phyloP scores from a whole-genome alignment of 2,113 vertebrate genomes.

The Oncorhynchus kisutch region DNA sequence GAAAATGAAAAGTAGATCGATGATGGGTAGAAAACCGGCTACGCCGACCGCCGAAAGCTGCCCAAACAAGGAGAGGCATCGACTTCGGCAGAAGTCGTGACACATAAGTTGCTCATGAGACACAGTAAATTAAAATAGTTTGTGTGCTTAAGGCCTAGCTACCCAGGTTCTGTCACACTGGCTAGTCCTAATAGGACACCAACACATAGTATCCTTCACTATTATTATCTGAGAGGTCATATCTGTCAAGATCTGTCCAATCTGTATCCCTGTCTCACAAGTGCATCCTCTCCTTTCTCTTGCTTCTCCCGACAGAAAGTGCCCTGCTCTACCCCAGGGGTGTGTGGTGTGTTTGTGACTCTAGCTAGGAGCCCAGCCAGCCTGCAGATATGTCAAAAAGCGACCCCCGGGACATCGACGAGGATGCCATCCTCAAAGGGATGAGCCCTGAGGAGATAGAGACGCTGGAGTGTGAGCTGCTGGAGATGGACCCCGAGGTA shows the following conservation, averaged over 20 bases:
- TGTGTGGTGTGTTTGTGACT: slow-evolving; percentile 51
- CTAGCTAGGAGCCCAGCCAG: slow-evolving; percentile 40
- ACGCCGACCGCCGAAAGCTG: too few species aligned
- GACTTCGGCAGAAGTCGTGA: too few species aligned
- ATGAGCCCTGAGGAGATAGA: slow-evolving; percentile 86
- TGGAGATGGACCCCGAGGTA: slow-evolving; percentile 97
- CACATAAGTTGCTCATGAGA: too few species aligned
- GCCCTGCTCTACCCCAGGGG: slow-evolving; percentile 40
- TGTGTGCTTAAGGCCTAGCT: too few species aligned
- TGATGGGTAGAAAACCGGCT: too few species aligned
- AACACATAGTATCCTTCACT: too few species aligned
- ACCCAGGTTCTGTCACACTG: too few species aligned
- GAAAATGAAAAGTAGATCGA: too few species aligned
- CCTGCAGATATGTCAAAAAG: slow-evolving; percentile 65
- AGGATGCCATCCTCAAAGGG: slow-evolving; percentile 89
- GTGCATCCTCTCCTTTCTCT: neutral
- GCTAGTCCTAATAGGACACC: too few species aligned
- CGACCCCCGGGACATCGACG: slow-evolving; percentile 92
- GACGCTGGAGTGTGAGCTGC: slow-evolving; percentile 85
- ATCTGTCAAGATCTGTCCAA: neutral
- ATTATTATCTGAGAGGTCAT: neutral
- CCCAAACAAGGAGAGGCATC: too few species aligned
- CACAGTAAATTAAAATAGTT: too few species aligned
- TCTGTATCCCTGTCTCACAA: neutral
- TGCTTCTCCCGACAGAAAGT: slow-evolving; percentile 16